Evolutionary conservation across 2,888 invertebrate genomes (phyloP).

Genomic region (Idaea dimidiata): DNA sequence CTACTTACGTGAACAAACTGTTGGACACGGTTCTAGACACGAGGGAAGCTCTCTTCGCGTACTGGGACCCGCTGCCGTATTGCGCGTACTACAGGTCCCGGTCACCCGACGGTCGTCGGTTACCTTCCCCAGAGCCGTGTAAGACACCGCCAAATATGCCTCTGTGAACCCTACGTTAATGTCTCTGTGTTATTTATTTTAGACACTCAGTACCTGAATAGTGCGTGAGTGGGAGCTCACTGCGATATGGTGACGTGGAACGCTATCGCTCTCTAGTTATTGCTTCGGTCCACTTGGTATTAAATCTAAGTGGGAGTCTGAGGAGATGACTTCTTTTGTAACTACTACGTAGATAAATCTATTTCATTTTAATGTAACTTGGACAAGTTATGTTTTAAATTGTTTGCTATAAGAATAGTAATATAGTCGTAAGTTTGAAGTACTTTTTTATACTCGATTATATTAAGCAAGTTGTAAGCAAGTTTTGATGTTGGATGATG

Average conservation of each 20-base stretch:
- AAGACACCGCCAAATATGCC: conserved; percentile 78
- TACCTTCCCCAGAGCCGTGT: conserved; percentile 77
- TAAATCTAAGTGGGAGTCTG: conserved; percentile 42
- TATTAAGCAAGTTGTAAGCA: not conserved
- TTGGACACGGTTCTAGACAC: conserved; percentile 87
- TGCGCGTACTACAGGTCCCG: conserved; percentile 93
- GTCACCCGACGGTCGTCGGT: conserved; percentile 78
- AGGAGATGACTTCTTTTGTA: conserved; percentile 67
- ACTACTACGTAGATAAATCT: conserved; percentile 72
- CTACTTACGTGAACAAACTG: conserved; percentile 82
- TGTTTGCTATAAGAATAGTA: conserved; percentile 26
- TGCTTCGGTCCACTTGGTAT: conserved; percentile 42
- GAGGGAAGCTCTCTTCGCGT: conserved; percentile 89
- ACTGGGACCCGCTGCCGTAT: conserved; percentile 93
- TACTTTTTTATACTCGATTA: conserved; percentile 21
- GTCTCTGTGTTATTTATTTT: conserved; percentile 55
- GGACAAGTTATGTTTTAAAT: conserved; percentile 37
- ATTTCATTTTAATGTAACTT: conserved; percentile 46
- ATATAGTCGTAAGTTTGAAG: not conserved
- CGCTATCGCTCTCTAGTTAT: conserved; percentile 42
- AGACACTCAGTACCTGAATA: conserved; percentile 78
- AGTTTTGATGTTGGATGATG: not conserved
- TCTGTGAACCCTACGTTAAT: conserved; percentile 54
- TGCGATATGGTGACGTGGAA: conserved; percentile 37
- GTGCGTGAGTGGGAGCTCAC: conserved; percentile 65